Base-by-base conservation (phyloP, 2,113 vertebrate species). In the Diadophis punctatus region DNA sequence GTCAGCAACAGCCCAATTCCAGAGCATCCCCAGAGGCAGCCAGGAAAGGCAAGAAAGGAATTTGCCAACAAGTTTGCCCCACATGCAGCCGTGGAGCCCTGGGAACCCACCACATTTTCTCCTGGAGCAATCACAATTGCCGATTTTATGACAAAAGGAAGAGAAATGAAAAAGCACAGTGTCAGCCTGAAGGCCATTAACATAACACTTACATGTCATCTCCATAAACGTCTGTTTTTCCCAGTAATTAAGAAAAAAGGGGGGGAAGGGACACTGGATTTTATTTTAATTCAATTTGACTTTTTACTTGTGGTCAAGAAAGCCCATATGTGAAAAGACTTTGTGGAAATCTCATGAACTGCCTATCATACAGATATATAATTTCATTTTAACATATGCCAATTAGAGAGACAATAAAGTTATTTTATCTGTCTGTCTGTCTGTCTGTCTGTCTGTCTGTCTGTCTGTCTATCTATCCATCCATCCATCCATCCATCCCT, bases 1-100 rank as follows among this genome's bases (percentile, higher is more conserved):
- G 94, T 93, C 96, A 95, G 88, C 93, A 95, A 95, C 91, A 94
- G 93, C 91, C 93, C 95, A 93, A 93, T 94, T 95, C 95, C 94
- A 94, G 95, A 97, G 93, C 95, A 95, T 92, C 90, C 87, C 89
- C 89, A 93, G 90, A 92, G 91, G 90, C 92, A 93, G 92, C 96
- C 96, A 97, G 93, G 0, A 8, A 55, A 96, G 91, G 95, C 94
- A 95, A 94, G 94, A 92, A 63, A 68, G 90, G 94, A 94, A 94
- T 91, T 94, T 95, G 93, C 96, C 92, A 95, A 52, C 30, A 51
- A 94, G 90, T 94, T 74, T 93, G 89, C 92, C 90, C 87, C 91
- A 92, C 93, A 95, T 91, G 74, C 93, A 94, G 85, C 92, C 27
- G 27, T 34, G 93, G 0, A 95, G 94, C 95, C 94, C 52, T 23